A percentile compares a stretch with the other conserved stretches of the same genome.
phyloP scores from a whole-genome alignment of 2,113 vertebrate genomes.

The Vulpes lagopus region DNA sequence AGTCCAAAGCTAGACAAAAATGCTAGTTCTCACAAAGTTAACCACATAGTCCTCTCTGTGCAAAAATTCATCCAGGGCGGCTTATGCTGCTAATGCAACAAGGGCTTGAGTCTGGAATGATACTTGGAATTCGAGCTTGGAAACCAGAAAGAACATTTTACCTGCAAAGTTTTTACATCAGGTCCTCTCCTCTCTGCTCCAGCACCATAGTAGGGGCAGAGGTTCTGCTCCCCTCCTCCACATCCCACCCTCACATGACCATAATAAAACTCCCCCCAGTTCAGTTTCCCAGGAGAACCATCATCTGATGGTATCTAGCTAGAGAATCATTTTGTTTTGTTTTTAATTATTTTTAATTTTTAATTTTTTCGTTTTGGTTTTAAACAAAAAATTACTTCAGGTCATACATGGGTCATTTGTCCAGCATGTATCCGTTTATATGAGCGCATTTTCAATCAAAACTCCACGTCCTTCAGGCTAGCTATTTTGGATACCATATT shows the following conservation, averaged over 20 bases:
- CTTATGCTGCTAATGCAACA: not conserved
- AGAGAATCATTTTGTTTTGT: not conserved
- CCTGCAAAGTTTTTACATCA: not conserved
- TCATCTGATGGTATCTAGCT: not conserved
- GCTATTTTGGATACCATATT: not conserved
- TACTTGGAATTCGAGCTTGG: constrained; percentile 7
- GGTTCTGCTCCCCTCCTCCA: not conserved
- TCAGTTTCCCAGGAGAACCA: constrained; percentile 8
- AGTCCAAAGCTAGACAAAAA: constrained; percentile 34
- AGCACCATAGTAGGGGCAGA: not conserved
- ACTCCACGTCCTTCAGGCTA: not conserved
- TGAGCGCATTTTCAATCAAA: constrained; percentile 53
- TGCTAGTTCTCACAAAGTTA: constrained; percentile 38
- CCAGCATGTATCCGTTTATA: constrained; percentile 1
- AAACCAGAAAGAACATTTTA: constrained; percentile 43
- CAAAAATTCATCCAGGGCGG: not conserved
- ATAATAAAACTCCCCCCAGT: not conserved
- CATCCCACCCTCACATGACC: not conserved
- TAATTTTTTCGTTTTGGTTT: not conserved
- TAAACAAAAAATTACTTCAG: constrained; percentile 59
- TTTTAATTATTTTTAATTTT: too few relatives aligned
- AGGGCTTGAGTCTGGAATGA: not conserved
- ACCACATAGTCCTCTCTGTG: constrained; percentile 41
- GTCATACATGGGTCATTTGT: constrained; percentile 46
- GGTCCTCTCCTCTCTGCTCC: not conserved